These are phyloP conservation scores for Bostrychus sinensis DNA, from an alignment of 2,113 vertebrate genomes.

Conservation along the genomic window DNA sequence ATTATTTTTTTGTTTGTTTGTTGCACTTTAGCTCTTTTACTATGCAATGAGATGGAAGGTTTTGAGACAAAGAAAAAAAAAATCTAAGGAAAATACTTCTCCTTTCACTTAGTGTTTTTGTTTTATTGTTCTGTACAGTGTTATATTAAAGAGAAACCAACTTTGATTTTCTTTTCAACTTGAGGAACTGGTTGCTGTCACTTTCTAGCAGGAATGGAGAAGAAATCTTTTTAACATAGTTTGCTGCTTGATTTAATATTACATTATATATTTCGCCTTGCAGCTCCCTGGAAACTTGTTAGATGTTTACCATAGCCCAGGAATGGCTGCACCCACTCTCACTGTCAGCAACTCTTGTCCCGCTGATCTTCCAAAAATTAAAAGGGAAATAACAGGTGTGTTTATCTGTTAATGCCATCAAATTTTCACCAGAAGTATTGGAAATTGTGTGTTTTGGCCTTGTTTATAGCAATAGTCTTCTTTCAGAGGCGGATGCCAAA, in stretches of 20 bases:
- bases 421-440: background rate
- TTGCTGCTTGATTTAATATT: conserved; percentile 3
- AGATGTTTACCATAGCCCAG: conserved; percentile 83
- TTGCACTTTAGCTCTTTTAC: background rate
- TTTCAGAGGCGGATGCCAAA: conserved; percentile 74
- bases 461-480: background rate
- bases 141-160: background rate
- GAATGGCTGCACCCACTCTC: conserved; percentile 78
- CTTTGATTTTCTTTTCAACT: conserved; percentile 9
- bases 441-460: background rate
- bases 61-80: background rate
- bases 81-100: background rate
- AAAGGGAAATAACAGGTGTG: conserved; percentile 85
- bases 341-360: conserved; percentile 91
- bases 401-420: background rate
- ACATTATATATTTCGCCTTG: conserved; percentile 15
- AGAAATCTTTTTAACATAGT: background rate
- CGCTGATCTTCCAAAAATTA: conserved; percentile 88
- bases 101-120: background rate
- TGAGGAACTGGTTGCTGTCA: background rate
- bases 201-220: background rate
- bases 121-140: background rate
- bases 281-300: conserved; percentile 86
- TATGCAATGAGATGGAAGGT: background rate
- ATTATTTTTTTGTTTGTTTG: conserved; percentile 7